Evolutionary conservation across 2,888 invertebrate species (phyloP), one percentile per base, ranked within the genome.

Genomic region (Nomada goodeniana): DNA sequence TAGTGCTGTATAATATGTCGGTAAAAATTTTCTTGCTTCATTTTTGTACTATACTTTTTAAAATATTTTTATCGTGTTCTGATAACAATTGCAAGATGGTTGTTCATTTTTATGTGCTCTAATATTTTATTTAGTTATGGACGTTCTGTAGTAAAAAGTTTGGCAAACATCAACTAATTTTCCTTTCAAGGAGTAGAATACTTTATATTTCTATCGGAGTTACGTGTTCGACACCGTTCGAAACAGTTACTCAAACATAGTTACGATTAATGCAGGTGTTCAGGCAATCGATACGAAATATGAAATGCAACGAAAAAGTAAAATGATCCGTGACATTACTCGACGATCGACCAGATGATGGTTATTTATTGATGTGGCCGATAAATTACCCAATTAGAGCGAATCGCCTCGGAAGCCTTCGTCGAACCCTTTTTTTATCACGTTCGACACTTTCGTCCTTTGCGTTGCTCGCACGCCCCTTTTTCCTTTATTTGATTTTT

Each of bases 401-500:
- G 91, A 86, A 89, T 88, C 89, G 80, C 59, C 50, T 53, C 63
- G 55, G 65, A 63, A 63, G 72, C 60, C 65, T 47, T 68, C 80
- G n/a, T 7, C 76, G 82, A 89, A 88, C 89, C 91, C 90, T 88
- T 91, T 90, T 87, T 80, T 44, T 75, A 11, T 60, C 36, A 36
- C 36, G 79, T 73, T 63, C 65, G 74, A 82, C 82, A 78, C 67
- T 80, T 77, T 70, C 74, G 72, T 59, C 36, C 65, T 70, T 73
- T 76, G 82, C 75, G 73, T 36, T 85, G 78, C 83, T 79, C 73
- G 76, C 85, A 85, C 86, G 87, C 90, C 91, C 91, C 86, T 90
- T 91, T 90, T 86, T 82, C 86, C 89, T 90, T 92, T 93, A 93
- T 93, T 93, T 93, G 93, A 93, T 93, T 89, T 92, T 90, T 85